A percentile compares a stretch with the other conserved stretches of the same genome.
Evolutionary conservation across 2,888 invertebrate genomes (phyloP).

Genomic region (Diabrotica balteata): DNA sequence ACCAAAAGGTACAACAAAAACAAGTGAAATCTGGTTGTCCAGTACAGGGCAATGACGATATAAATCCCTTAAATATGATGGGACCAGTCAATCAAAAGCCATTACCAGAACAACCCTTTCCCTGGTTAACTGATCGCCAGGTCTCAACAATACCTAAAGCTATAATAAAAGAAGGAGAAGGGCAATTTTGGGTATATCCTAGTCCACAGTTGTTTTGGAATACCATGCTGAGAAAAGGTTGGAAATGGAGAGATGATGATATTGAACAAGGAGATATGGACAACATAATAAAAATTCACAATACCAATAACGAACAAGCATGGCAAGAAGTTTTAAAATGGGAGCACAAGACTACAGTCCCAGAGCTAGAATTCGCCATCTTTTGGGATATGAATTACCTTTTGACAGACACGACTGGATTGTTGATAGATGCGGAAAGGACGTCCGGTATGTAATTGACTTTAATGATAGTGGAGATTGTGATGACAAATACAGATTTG

Average conservation of each 20-base stretch:
- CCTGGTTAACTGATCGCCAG: constrained; percentile 84
- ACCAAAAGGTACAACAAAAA: too few relatives aligned
- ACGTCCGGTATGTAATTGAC: constrained; percentile 95
- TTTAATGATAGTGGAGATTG: constrained; percentile 96
- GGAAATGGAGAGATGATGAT: constrained; percentile 91
- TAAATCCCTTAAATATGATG: constrained; percentile 93
- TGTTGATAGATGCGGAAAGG: constrained; percentile 91
- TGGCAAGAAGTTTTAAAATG: constrained; percentile 98
- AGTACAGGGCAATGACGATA: constrained; percentile 65
- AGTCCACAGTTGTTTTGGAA: constrained; percentile 99
- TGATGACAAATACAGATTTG: constrained; percentile 86
- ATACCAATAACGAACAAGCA: constrained; percentile 97
- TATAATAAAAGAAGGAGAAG: constrained; percentile 74
- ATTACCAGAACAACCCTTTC: constrained; percentile 93
- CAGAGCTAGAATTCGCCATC: constrained; percentile 85
- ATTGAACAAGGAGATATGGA: constrained; percentile 90
- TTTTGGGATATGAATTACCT: constrained; percentile 94
- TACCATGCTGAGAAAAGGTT: constrained; percentile 98
- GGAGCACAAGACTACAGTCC: constrained; percentile 96
- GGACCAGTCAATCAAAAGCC: constrained; percentile 96
- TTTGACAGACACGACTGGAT: constrained; percentile 99
- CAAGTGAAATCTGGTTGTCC: constrained; percentile 72
- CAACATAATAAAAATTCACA: constrained; percentile 96
- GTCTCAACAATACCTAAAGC: constrained; percentile 87
- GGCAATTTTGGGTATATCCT: constrained; percentile 94